Evolutionary conservation across 2,113 vertebrate genomes (phyloP).

Genomic region (Xenus cinereus): DNA sequence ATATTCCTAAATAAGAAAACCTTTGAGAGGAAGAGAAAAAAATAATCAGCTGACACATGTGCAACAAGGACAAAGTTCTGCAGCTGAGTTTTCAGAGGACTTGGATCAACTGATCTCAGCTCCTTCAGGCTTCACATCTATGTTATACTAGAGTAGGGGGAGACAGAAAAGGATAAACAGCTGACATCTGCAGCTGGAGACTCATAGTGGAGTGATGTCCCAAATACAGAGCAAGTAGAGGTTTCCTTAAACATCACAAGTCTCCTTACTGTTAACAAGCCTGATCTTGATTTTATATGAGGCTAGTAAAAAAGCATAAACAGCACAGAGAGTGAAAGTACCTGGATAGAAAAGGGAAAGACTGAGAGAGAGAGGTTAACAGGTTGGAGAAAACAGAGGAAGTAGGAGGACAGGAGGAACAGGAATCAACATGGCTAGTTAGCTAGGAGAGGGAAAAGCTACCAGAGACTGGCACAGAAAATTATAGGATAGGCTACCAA

Average conservation of each 20-base stretch:
- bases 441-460: neutral
- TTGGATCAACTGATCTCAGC: neutral
- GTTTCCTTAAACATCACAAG: rapidly evolving
- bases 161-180: neutral
- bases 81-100: neutral
- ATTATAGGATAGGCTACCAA: neutral
- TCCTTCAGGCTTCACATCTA: neutral
- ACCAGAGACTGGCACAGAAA: neutral
- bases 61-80: neutral
- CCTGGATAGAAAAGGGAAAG: neutral
- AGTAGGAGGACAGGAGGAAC: neutral
- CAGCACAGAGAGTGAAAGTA: neutral
- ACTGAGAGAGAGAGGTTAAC: neutral
- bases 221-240: neutral
- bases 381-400: neutral
- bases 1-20: neutral
- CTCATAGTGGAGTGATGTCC: neutral
- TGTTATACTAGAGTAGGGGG: neutral
- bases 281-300: neutral
- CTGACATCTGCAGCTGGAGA: neutral
- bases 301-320: neutral
- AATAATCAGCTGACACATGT: neutral
- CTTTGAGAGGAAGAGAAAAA: neutral
- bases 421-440: neutral
- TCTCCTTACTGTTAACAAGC: neutral